phyloP scores from a whole-genome alignment of 2,113 vertebrate genomes.

The Bos taurus region ARS-UCD2.0 NC_037340.1:79263501-79264000 shows the following conservation, averaged over 20 bases:
- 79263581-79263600: no score
- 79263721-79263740: neutral
- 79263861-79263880: neutral
- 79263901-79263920: accelerated
- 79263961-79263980: neutral
- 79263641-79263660: neutral
- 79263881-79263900: neutral
- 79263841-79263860: neutral
- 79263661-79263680: accelerated
- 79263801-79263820: neutral
- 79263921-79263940: accelerated
- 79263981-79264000: neutral
- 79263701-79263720: neutral
- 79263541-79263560: accelerated
- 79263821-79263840: neutral
- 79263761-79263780: neutral
- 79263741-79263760: accelerated
- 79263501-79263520: accelerated
- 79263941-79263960: accelerated
- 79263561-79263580: accelerated
- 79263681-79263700: neutral
- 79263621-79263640: neutral
- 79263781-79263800: neutral
- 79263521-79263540: accelerated
- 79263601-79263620: neutral